Base-by-base conservation (phyloP, 2,888 invertebrate genomes). In the Macrophya alboannulata region DNA sequence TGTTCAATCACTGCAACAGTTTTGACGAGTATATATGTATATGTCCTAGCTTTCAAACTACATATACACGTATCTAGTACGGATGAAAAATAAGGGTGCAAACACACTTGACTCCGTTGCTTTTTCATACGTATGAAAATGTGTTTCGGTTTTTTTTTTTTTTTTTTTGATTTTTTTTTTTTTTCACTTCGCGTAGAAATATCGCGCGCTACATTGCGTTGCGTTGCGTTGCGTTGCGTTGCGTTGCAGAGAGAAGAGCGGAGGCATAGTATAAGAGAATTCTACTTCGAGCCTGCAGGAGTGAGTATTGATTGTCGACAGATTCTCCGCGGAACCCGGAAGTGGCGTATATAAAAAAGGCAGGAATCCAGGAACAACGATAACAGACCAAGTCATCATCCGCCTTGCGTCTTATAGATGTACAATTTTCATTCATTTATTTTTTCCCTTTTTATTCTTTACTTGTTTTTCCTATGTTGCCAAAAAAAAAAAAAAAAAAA, bases 221-320 rank as follows among this genome's bases (percentile, higher is more conserved):
- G 17, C 51, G 51, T 51, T 51, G 17, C 51, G 51, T 51, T 51
- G 1, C 51, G 51, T 51, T 51, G 17, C 3, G 62, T 62, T 62
- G n/a, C 62, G 62, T 62, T 62, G 25, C 62, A 62, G 62, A 62
- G 62, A 62, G 21, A 48, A 48, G 48, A 48, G 48, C 48, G n/a
- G 62, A 62, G 62, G 62, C 62, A 62, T 12, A 62, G 62, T 62
- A 31, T 31, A 62, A 21, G 25, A 25, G 25, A 62, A 62, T 25
- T 62, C 62, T 62, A 51, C 55, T 40, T 55, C 43, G 77, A n/a
- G 77, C 17, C 77, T 77, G 31, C 31, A 31, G 31, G 51, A 51
- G 77, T 55, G 55, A 77, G 77, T 77, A 77, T 77, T 77, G 77
- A 77, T 77, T 77, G 77, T 77, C 77, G 77, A 77, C 77, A 77